A percentile compares a stretch with the other conserved stretches of the same genome.
phyloP scores from a whole-genome alignment of 23 tunicate genomes.

The Trididemnum nubilum region DNA sequence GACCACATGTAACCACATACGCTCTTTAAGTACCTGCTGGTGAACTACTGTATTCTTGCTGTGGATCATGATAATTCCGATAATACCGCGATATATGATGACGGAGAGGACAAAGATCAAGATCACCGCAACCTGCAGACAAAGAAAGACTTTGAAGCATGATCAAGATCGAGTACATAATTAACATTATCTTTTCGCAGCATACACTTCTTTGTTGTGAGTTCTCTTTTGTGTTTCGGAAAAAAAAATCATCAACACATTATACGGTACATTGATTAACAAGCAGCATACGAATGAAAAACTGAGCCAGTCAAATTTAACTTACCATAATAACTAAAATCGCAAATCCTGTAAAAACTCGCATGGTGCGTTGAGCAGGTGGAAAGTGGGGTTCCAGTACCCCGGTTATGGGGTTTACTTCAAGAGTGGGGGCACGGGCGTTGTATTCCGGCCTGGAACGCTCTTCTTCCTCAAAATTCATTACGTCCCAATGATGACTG shows the following conservation, averaged over 20 bases:
- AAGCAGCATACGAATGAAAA: no score
- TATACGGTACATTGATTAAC: no score
- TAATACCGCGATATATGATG: slow-evolving; percentile 69
- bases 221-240: no score
- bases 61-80: slow-evolving; percentile 55
- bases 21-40: slow-evolving; percentile 59
- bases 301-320: no score
- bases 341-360: slow-evolving; percentile 77
- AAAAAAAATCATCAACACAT: no score
- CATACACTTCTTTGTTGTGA: no score
- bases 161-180: no score
- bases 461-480: slow-evolving; percentile 82
- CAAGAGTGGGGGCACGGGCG: slow-evolving; percentile 82
- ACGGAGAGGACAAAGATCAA: slow-evolving; percentile 82
- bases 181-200: no score
- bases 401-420: slow-evolving; percentile 79
- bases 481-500: slow-evolving; percentile 93
- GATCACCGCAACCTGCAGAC: slow-evolving; percentile 57
- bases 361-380: slow-evolving; percentile 45
- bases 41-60: slow-evolving; percentile 49
- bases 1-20: no score
- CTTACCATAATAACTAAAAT: slow-evolving; percentile 79
- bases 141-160: no score
- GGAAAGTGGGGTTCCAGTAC: slow-evolving; percentile 88
- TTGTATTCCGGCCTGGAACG: slow-evolving; percentile 81